Conservation (phyloP, 1,140 invertebrate genomes). For the Colletes latitarsis region DNA sequence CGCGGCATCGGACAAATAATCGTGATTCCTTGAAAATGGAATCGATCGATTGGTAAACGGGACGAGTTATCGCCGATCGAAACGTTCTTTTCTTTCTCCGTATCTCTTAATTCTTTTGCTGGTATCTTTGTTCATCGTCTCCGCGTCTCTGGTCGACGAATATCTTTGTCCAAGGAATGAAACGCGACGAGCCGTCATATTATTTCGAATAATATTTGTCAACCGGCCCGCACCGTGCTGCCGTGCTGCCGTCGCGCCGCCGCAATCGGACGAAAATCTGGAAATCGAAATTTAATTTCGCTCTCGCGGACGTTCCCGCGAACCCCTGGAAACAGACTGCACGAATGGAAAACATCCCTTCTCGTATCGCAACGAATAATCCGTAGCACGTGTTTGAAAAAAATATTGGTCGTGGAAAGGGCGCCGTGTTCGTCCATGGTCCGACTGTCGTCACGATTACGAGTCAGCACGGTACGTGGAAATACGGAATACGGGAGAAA, state of each 20-base stretch:
- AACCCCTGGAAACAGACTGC: no score
- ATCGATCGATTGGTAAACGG: constrained; percentile 32
- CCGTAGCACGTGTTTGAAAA: constrained; percentile 18
- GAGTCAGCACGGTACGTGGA: constrained; percentile 17
- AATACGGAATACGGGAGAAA: not conserved
- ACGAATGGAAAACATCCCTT: no score
- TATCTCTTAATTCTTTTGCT: not conserved
- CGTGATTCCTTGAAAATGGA: constrained; percentile 57
- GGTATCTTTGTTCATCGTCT: no score
- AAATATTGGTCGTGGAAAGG: not conserved
- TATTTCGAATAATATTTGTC: constrained; percentile 5
- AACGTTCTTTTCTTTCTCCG: constrained; percentile 3
- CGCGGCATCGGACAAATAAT: constrained; percentile 50
- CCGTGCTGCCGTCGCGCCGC: no score
- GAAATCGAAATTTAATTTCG: constrained; percentile 36
- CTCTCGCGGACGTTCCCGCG: no score
- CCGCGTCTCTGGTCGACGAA: no score
- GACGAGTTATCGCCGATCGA: constrained; percentile 33
- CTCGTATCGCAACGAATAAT: constrained; percentile 10
- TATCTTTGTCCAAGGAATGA: not conserved
- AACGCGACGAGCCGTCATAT: not conserved
- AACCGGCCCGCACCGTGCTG: no score
- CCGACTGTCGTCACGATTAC: no score
- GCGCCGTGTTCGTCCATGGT: no score
- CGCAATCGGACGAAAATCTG: not conserved